Conservation (phyloP, 2,888 invertebrate species). For the Lordiphosa andalusiaca region DNA sequence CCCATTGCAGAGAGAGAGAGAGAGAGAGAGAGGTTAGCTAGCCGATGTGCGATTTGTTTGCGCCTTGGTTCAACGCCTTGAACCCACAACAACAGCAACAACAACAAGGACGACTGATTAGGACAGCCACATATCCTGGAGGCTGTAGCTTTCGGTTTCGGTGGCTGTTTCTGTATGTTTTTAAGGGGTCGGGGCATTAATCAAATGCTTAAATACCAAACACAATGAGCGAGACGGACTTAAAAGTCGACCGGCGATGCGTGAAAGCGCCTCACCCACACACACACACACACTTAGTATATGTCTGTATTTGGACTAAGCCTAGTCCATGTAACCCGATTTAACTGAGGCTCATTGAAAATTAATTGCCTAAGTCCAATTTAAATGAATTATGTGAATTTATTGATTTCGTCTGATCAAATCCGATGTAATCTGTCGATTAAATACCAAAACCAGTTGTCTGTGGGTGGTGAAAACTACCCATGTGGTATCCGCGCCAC, state of each 20-base stretch:
- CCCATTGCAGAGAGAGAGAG: no score
- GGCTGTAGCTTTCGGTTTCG: neutral
- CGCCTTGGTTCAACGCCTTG: constrained; percentile 6
- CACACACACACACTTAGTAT: neutral
- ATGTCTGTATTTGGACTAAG: neutral
- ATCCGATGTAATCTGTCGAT: no score
- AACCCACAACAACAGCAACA: neutral
- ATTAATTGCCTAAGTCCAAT: constrained; percentile 19
- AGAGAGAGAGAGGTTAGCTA: no score
- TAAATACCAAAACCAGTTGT: no score
- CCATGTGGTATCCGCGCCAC: no score
- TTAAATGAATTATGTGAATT: constrained; percentile 49
- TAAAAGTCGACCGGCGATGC: constrained; percentile 24
- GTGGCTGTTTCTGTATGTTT: constrained; percentile 9
- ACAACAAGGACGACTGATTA: constrained; percentile 4
- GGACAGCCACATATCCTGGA: constrained; percentile 5
- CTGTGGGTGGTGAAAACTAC: no score
- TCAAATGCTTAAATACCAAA: constrained; percentile 21
- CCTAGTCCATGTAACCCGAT: constrained; percentile 5
- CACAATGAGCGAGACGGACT: constrained; percentile 11
- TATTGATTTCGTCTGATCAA: constrained; percentile 42
- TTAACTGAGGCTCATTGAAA: constrained; percentile 30
- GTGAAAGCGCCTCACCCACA: constrained; percentile 23
- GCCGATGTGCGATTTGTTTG: constrained; percentile 7
- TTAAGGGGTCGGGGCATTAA: constrained; percentile 33